phyloP scores from a whole-genome alignment of 2,797 vertebrate genomes.

The Uromys caudimaculatus region DNA sequence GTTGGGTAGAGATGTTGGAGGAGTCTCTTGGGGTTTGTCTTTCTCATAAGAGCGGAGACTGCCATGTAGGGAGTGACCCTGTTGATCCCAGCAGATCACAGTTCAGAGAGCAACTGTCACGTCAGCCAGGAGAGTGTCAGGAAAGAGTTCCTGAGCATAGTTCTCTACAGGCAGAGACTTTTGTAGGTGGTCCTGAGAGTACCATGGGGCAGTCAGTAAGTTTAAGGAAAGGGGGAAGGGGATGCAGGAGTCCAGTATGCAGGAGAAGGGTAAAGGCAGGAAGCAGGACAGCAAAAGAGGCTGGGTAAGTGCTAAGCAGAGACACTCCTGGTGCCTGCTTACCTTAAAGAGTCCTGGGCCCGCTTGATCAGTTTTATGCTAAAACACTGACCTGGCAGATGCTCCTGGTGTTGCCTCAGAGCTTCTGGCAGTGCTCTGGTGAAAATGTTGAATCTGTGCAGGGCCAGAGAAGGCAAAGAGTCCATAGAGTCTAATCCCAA shows the following conservation, averaged over 20 bases:
- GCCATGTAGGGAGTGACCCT: fast-evolving
- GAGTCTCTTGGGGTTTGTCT: background rate
- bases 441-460: background rate
- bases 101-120: background rate
- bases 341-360: background rate
- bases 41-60: background rate
- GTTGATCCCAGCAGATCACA: background rate
- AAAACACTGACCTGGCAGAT: background rate
- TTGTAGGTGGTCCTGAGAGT: background rate
- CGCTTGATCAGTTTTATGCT: background rate
- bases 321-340: background rate
- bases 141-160: background rate
- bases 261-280: background rate
- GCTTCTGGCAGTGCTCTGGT: background rate
- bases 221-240: background rate
- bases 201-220: background rate
- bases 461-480: background rate
- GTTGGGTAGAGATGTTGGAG: background rate
- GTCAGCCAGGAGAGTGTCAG: background rate
- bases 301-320: background rate
- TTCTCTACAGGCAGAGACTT: background rate
- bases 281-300: fast-evolving
- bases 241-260: background rate
- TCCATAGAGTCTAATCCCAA: background rate
- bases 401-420: background rate